Conservation (phyloP, 2,888 invertebrate species). For the Arctia plantaginis region DNA sequence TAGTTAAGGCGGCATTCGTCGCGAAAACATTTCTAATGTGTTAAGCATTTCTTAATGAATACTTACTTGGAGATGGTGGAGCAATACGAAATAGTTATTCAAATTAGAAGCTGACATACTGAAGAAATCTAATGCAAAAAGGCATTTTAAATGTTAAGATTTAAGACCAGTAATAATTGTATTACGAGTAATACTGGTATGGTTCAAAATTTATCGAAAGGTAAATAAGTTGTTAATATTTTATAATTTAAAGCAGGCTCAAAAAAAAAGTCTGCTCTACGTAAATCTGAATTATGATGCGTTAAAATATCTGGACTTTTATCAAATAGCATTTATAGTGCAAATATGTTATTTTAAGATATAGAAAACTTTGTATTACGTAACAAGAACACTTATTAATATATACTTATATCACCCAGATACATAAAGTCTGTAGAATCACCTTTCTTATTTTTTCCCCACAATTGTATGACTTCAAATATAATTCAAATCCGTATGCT, state of each 20-base stretch:
- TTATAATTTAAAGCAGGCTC: neutral
- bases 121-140: neutral
- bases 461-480: too few species aligned
- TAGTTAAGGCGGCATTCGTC: conserved; percentile 60
- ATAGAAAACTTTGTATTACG: too few species aligned
- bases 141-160: neutral
- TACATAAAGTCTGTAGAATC: too few species aligned
- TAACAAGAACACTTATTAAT: too few species aligned
- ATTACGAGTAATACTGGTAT: too few species aligned
- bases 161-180: neutral
- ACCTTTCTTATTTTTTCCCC: too few species aligned
- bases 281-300: neutral
- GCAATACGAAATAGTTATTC: neutral
- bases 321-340: too few species aligned
- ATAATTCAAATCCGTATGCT: too few species aligned
- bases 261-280: neutral
- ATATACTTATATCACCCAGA: too few species aligned
- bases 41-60: neutral
- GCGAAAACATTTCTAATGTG: neutral
- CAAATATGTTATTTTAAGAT: too few species aligned
- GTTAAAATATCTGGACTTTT: too few species aligned
- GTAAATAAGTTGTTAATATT: neutral
- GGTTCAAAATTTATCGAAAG: neutral
- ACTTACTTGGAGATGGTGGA: neutral
- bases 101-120: neutral